phyloP scores from a whole-genome alignment of 2,888 invertebrate genomes.

The Trissolcus brochymenae region DNA sequence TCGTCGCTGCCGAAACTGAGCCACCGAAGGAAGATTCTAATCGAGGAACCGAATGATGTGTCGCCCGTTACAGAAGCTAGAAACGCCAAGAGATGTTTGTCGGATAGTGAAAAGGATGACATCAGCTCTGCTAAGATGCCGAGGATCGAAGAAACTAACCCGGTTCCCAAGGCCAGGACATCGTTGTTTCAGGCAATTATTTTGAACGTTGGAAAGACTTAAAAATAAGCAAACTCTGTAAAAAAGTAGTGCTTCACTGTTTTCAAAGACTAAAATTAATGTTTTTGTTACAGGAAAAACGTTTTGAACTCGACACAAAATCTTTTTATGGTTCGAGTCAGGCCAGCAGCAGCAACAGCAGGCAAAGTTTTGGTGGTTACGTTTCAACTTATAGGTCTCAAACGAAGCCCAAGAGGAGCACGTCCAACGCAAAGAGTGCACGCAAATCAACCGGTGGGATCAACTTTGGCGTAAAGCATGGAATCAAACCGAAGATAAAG shows the following conservation, averaged over 20 bases:
- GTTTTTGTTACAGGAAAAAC: slow-evolving; percentile 1
- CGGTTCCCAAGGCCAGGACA: slow-evolving; percentile 67
- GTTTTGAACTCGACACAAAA: slow-evolving; percentile 63
- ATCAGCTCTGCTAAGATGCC: slow-evolving; percentile 58
- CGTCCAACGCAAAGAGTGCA: slow-evolving; percentile 33
- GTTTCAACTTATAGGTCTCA: not conserved
- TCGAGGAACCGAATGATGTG: slow-evolving; percentile 32
- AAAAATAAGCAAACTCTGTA: no score
- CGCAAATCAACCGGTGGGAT: slow-evolving; percentile 79
- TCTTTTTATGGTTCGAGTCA: slow-evolving; percentile 66
- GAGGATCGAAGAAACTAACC: slow-evolving; percentile 61
- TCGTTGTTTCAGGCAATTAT: slow-evolving; percentile 67
- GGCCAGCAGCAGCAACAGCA: not conserved
- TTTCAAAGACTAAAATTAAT: not conserved
- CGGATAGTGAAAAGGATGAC: slow-evolving; percentile 51
- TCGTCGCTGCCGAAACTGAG: slow-evolving; percentile 64
- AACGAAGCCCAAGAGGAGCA: slow-evolving; percentile 53
- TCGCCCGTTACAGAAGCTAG: slow-evolving; percentile 59
- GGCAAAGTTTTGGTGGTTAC: slow-evolving; percentile 39
- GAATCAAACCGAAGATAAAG: slow-evolving; percentile 78
- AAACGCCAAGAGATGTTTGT: slow-evolving; percentile 62
- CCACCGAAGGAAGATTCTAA: slow-evolving; percentile 67
- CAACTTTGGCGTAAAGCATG: slow-evolving; percentile 82
- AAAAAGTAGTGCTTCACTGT: no score
- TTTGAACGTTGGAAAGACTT: not conserved